These are phyloP conservation scores for Malaclemys terrapin DNA, from an alignment of 2,113 vertebrate species.

Conservation along the genomic window DNA sequence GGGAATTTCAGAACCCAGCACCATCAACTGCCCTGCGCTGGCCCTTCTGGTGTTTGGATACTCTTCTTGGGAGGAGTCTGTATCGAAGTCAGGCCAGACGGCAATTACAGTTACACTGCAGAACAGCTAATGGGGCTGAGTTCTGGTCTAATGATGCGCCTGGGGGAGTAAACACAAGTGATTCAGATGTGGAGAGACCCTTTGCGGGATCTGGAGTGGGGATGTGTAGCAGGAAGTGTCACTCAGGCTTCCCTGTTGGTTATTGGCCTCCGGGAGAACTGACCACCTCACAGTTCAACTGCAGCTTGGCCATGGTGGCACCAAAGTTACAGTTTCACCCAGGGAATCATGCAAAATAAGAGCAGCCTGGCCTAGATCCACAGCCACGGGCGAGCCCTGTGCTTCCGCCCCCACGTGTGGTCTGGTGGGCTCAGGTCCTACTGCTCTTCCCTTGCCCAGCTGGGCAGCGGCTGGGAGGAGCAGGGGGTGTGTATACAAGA, in stretches of 20 bases:
- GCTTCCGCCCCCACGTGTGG: not conserved
- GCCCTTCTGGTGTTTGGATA: not conserved
- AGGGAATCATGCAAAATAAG: not conserved
- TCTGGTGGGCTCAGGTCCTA: not conserved
- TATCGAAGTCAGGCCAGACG: not conserved
- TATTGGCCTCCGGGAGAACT: not conserved
- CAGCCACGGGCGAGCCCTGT: not conserved
- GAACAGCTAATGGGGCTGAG: rapidly evolving
- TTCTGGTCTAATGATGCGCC: not conserved
- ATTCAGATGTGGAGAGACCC: not conserved
- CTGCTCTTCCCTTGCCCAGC: not conserved
- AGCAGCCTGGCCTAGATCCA: rapidly evolving
- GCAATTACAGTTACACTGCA: not conserved
- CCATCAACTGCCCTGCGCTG: not conserved
- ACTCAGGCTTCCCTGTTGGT: not conserved
- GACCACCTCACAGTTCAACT: not conserved
- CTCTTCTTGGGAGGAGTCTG: not conserved
- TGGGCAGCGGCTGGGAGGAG: rapidly evolving
- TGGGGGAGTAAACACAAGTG: no score
- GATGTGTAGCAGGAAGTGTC: not conserved
- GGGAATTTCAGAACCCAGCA: not conserved
- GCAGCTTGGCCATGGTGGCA: rapidly evolving
- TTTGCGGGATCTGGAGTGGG: not conserved
- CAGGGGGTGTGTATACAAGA: not conserved
- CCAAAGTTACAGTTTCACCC: not conserved